phyloP scores from a whole-genome alignment of 2,113 vertebrate genomes.

The Corydoras sp. region DNA sequence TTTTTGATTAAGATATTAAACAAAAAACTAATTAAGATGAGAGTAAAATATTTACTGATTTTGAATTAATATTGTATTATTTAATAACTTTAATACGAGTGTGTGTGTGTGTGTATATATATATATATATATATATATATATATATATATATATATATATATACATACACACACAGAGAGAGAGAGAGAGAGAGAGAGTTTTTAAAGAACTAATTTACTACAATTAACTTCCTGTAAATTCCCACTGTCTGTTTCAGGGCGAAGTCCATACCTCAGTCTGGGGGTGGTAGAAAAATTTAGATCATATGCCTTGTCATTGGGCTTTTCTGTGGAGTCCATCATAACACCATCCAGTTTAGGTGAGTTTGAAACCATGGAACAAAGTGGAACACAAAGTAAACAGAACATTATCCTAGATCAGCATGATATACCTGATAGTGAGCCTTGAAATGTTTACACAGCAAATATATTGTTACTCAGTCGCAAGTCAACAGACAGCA shows the following conservation, averaged over 20 bases:
- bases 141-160: too few species aligned
- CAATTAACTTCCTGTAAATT: not conserved
- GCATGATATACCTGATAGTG: not conserved
- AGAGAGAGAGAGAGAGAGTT: too few species aligned
- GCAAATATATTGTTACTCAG: constrained; percentile 15
- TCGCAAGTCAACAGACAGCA: not conserved
- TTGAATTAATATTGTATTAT: too few species aligned
- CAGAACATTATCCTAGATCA: constrained; percentile 25
- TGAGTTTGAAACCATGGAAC: constrained; percentile 18
- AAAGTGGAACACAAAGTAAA: constrained; percentile 12
- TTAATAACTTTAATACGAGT: too few species aligned
- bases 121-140: too few species aligned
- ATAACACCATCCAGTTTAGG: constrained; percentile 10
- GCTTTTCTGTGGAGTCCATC: constrained; percentile 41
- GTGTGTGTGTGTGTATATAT: too few species aligned
- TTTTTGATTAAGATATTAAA: too few species aligned
- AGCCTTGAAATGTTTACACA: constrained; percentile 27
- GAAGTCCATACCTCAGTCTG: constrained; percentile 13
- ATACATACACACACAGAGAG: too few species aligned
- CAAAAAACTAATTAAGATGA: too few species aligned
- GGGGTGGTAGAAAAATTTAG: constrained; percentile 34
- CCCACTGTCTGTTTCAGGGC: constrained; percentile 16
- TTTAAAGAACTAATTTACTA: too few species aligned
- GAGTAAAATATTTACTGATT: too few species aligned
- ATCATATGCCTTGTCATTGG: constrained; percentile 31